Evolutionary conservation across 2,888 invertebrate species (phyloP).

Genomic region (Dorcus hopei): DNA sequence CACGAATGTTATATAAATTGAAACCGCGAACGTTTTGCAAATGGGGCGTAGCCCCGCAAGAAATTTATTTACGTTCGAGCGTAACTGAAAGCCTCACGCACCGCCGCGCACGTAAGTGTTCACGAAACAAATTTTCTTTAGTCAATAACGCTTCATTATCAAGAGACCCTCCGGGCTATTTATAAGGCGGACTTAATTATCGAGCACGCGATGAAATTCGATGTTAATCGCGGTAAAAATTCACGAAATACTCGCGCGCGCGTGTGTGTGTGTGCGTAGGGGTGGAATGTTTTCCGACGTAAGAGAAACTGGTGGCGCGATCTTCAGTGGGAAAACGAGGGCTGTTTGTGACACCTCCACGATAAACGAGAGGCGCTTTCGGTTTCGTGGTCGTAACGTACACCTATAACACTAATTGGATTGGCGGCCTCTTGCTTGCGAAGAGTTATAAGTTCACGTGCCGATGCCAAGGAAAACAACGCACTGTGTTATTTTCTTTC

Average conservation of each 20-base stretch:
- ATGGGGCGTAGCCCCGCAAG: not conserved
- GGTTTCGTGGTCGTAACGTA: slow-evolving; percentile 31
- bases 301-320: not conserved
- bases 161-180: not conserved
- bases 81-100: not conserved
- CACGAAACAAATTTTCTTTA: not conserved
- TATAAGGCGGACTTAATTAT: no score
- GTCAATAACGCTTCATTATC: not conserved
- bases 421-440: slow-evolving; percentile 29
- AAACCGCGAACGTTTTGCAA: no score
- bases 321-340: slow-evolving; percentile 27
- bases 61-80: not conserved
- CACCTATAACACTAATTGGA: slow-evolving; percentile 37
- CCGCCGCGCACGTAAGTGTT: not conserved
- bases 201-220: no score
- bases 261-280: no score
- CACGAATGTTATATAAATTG: no score
- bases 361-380: slow-evolving; percentile 34
- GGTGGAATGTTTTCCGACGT: no score
- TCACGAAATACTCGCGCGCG: no score
- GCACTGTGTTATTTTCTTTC: slow-evolving; percentile 15
- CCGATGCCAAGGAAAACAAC: slow-evolving; percentile 16
- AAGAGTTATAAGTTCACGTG: slow-evolving; percentile 29
- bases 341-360: slow-evolving; percentile 31
- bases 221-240: no score